Base-by-base conservation (phyloP, 2,888 invertebrate genomes). In the Pyrrhosoma nymphula region DNA sequence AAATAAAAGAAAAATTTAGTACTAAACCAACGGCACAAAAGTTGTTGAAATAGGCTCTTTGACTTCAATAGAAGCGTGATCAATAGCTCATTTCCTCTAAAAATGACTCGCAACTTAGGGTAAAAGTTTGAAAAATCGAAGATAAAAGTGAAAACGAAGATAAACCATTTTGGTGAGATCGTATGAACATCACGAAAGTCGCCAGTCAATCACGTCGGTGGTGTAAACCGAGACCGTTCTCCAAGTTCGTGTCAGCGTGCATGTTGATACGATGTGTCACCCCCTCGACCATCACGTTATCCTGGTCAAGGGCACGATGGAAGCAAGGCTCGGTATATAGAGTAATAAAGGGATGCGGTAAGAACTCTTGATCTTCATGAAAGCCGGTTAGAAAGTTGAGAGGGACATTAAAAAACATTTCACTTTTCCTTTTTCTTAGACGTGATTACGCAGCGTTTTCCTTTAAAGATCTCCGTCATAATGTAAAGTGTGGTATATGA, bases 181-280 rank as follows among this genome's bases (percentile, higher is more conserved):
- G 82, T 35, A 35, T 82, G 82, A 30, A 35, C 35, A 18, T 16
- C 30, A 35, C 16, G 82, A 30, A 35, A 30, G 35, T 35, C 82
- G 16, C 82, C 30, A 82, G 82, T 82, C 82, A 35, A 69, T 82
- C 82, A 35, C 18, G 82, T 23, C 14, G 35, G 35, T 0, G 35
- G 47, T n/a, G 93, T 35, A 47, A 93, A 69, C 26, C 30, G 93
- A 93, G 69, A 93, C 39, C 26, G 35, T 4, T 82, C 35, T 26
- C 63, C 26, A 39, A 60, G 63, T 91, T 91, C 63, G 55, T 55
- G 93, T 69, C 93, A 93, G 69, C 47, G 47, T 26, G 69, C 75
- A 93, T 55, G 75, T 39, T 93, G 93, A 93, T 93, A 55, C 47
- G 69, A 75, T 75, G 93, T 93, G 93, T 93, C 93, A 93, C 93